Conservation (phyloP, 2,113 vertebrate species). For the Hypomesus transpacificus region DNA sequence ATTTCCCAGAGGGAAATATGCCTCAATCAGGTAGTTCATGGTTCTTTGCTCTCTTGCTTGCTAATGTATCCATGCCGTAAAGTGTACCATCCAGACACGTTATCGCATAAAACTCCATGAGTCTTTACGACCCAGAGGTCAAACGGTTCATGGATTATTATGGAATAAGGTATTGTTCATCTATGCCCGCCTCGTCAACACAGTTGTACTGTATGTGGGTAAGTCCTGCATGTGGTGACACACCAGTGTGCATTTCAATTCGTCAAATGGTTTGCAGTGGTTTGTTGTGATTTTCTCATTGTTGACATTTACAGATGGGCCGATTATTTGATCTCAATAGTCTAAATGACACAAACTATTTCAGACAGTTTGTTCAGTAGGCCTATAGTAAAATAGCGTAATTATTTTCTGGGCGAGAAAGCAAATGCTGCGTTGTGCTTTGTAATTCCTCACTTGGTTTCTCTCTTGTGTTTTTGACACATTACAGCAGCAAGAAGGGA, state of each 20-base stretch:
- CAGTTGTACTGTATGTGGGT: constrained; percentile 36
- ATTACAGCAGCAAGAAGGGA: constrained; percentile 94
- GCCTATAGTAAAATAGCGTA: no score
- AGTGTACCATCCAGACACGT: not conserved
- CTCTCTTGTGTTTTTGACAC: constrained; percentile 18
- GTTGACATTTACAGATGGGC: not conserved
- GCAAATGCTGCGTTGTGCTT: no score
- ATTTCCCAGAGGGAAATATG: no score
- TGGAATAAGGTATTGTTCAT: not conserved
- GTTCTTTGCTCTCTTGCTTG: not conserved
- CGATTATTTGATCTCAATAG: not conserved
- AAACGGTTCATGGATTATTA: not conserved
- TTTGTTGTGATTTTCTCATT: not conserved
- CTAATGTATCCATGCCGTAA: not conserved
- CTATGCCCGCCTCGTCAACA: not conserved
- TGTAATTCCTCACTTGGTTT: constrained; percentile 33
- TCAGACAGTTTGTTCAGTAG: no score
- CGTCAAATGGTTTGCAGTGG: not conserved
- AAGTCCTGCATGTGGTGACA: constrained; percentile 48
- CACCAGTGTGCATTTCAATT: not conserved
- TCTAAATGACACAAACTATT: not conserved
- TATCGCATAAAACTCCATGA: not conserved
- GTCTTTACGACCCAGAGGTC: not conserved
- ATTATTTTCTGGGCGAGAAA: no score
- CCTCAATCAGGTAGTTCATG: not conserved